phyloP scores from a whole-genome alignment of 2,797 vertebrate species.

The Silurus lanzhouensis region DNA sequence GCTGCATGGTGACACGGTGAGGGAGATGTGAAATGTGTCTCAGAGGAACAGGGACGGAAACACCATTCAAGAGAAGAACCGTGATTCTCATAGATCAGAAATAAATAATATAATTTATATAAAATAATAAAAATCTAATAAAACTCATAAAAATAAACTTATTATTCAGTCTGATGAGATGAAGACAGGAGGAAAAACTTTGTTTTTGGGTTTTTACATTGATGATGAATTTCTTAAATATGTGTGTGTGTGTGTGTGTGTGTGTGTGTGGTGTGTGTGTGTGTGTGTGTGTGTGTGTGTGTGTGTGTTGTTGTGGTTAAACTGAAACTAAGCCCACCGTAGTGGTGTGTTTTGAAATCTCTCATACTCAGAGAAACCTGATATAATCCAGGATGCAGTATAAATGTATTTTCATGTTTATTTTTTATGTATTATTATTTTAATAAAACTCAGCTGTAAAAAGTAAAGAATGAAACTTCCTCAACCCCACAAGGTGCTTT shows the following conservation, averaged over 20 bases:
- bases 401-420: not conserved
- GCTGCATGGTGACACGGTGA: not conserved
- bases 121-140: too few species aligned
- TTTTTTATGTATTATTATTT: not conserved
- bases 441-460: not conserved
- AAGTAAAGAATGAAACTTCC: constrained; percentile 32
- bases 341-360: constrained; percentile 37
- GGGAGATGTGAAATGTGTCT: not conserved
- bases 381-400: not conserved
- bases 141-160: not conserved
- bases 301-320: constrained; percentile 20
- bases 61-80: too few species aligned
- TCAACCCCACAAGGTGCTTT: constrained; percentile 50
- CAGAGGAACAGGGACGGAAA: not conserved
- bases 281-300: constrained; percentile 9
- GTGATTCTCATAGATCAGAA: too few species aligned
- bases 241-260: constrained; percentile 13
- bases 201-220: not conserved
- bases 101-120: too few species aligned
- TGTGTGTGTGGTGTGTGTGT: constrained; percentile 35
- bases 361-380: not conserved
- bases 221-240: not conserved
- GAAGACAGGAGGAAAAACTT: not conserved
- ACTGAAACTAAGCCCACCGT: constrained; percentile 36
- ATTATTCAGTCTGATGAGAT: too few species aligned